Conservation (phyloP, 2,888 invertebrate species). For the Nemoura dubitans region DNA sequence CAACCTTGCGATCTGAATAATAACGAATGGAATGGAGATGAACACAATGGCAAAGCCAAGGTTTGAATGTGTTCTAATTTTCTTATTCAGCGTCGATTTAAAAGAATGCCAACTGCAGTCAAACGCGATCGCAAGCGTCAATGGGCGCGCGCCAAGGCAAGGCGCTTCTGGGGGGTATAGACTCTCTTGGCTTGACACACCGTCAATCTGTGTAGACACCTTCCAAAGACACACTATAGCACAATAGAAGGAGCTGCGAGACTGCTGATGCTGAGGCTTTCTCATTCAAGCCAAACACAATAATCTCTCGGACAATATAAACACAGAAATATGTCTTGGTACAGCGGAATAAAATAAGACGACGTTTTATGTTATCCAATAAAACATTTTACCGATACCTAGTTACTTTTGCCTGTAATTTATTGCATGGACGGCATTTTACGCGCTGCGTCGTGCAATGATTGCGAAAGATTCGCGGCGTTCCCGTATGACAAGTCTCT, state of each 20-base stretch:
- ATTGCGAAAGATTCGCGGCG: neutral
- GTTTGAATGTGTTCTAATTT: neutral
- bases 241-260: neutral
- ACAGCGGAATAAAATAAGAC: constrained; percentile 1
- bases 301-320: neutral
- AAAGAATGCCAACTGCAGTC: neutral
- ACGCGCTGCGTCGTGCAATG: neutral
- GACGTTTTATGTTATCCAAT: neutral
- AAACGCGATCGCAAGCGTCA: neutral
- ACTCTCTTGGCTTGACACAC: neutral
- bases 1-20: too few species aligned
- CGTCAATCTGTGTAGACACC: neutral
- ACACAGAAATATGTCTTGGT: constrained; percentile 5
- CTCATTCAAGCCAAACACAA: neutral
- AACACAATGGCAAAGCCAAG: neutral
- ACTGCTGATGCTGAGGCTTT: neutral
- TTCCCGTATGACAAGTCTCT: neutral
- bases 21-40: too few species aligned
- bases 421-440: neutral
- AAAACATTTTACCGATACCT: neutral
- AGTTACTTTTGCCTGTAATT: neutral
- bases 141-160: neutral
- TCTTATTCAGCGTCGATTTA: neutral
- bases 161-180: neutral
- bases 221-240: neutral